Conservation (phyloP, 2,113 vertebrate genomes). For the Chroicocephalus ridibundus region DNA sequence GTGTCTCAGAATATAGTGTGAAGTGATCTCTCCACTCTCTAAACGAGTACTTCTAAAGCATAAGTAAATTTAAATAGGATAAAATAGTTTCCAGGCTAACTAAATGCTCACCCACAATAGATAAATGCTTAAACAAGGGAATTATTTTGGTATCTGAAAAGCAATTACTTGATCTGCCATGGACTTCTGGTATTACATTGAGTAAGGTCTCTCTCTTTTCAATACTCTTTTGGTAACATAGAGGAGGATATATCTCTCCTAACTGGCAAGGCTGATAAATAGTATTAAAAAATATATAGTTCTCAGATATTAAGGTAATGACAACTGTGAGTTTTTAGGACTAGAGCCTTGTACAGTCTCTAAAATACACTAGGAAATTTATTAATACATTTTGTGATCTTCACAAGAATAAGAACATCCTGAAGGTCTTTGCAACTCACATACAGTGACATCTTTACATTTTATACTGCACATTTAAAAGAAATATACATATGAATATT, state of each 20-base stretch:
- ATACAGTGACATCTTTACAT: neutral
- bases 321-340: neutral
- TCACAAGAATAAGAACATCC: neutral
- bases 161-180: neutral
- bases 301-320: neutral
- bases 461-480: neutral
- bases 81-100: neutral
- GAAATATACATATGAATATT: neutral
- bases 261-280: neutral
- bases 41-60: neutral
- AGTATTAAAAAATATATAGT: neutral
- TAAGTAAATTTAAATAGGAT: neutral
- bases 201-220: neutral
- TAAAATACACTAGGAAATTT: neutral
- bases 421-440: neutral
- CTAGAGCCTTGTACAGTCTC: neutral
- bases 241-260: neutral
- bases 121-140: neutral
- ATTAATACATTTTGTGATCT: neutral
- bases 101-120: neutral
- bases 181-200: neutral
- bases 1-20: neutral
- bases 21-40: neutral
- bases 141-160: neutral
- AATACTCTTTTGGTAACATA: neutral